Conservation (phyloP, 2,113 vertebrate genomes). For the Mus musculus region GRCm39 chr2:27197501-27198000, state of each 20-base stretch:
- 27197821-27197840: background rate
- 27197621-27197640: background rate
- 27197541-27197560: background rate
- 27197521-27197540: background rate
- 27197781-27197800: background rate
- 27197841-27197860: background rate
- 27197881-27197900: background rate
- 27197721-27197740: background rate
- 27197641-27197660: background rate
- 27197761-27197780: background rate
- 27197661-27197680: background rate
- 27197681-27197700: background rate
- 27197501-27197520: background rate
- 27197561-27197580: background rate
- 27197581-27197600: background rate
- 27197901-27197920: too few relatives aligned
- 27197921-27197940: fast-evolving
- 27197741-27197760: background rate
- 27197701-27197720: background rate
- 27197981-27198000: background rate
- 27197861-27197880: background rate
- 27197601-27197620: background rate
- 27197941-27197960: fast-evolving
- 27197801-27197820: background rate
- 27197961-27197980: background rate